Conservation (phyloP, 2,888 invertebrate genomes). For the Drosophila kuntzei region DNA sequence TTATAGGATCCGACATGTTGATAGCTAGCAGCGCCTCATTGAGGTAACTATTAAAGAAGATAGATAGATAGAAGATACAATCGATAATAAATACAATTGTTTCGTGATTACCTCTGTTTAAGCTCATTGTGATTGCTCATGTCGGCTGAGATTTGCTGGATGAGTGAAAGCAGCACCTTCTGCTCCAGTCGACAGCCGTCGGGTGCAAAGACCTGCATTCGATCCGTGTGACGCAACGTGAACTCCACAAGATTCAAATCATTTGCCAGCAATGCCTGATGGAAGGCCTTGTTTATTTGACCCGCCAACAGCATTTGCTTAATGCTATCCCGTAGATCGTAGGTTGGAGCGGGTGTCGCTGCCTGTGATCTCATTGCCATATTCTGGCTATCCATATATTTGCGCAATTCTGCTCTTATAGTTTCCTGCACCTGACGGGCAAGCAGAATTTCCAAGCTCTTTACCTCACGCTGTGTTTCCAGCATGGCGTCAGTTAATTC, state of each 20-base stretch:
- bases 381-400: conserved; percentile 88
- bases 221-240: conserved; percentile 94
- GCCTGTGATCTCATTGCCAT: conserved; percentile 89
- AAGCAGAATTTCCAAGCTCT: conserved; percentile 82
- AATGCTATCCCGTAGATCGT: conserved; percentile 89
- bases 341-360: conserved; percentile 90
- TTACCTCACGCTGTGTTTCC: conserved; percentile 84
- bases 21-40: conserved; percentile 94
- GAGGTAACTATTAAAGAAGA: conserved; percentile 89
- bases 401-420: conserved; percentile 83
- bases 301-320: conserved; percentile 89
- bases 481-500: conserved; percentile 82
- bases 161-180: conserved; percentile 95
- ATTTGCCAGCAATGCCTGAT: conserved; percentile 94
- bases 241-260: conserved; percentile 94
- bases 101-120: conserved; percentile 89
- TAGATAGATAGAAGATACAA: not conserved
- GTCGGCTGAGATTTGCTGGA: conserved; percentile 97
- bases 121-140: conserved; percentile 93
- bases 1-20: conserved; percentile 91
- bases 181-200: conserved; percentile 91
- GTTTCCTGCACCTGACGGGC: conserved; percentile 83
- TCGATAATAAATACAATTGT: not conserved
- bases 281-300: conserved; percentile 94
- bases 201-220: conserved; percentile 91